These are phyloP conservation scores for Aspiorhynchus laticeps DNA, from an alignment of 2,113 vertebrate species.

Conservation along the genomic window DNA sequence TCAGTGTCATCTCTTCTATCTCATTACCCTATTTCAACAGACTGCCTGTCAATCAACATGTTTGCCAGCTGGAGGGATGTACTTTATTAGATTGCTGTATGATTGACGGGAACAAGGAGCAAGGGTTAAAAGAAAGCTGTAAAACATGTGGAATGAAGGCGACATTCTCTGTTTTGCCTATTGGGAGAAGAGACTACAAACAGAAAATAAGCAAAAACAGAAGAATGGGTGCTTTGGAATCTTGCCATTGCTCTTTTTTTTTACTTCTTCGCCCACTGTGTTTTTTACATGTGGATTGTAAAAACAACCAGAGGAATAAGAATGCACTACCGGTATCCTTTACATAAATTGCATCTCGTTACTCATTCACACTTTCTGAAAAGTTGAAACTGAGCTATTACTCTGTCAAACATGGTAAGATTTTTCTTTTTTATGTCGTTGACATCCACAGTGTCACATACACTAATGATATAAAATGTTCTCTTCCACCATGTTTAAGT, in stretches of 20 bases:
- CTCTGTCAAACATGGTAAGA: neutral
- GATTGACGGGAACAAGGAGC: slow-evolving; percentile 40
- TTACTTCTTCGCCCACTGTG: neutral
- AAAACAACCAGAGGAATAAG: neutral
- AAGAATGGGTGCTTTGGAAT: neutral
- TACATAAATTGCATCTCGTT: neutral
- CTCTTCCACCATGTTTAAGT: neutral
- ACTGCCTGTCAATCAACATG: slow-evolving; percentile 43
- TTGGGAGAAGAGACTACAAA: neutral
- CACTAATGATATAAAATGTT: neutral
- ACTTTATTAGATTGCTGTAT: slow-evolving; percentile 36
- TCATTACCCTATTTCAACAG: slow-evolving; percentile 53
- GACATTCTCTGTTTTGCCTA: slow-evolving; percentile 18
- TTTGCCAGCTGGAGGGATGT: slow-evolving; percentile 40
- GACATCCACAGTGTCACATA: neutral
- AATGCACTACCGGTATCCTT: neutral
- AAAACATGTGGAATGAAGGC: slow-evolving; percentile 5
- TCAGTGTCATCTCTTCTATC: slow-evolving; percentile 36
- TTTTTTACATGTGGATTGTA: neutral
- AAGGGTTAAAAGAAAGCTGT: slow-evolving; percentile 31
- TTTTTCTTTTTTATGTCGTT: neutral
- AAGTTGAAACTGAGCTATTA: slow-evolving; percentile 11
- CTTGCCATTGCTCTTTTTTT: neutral
- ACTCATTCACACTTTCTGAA: neutral
- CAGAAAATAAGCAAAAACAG: neutral